A percentile compares a stretch with the other conserved stretches of the same genome.
phyloP scores from a whole-genome alignment of 2,113 vertebrate genomes.

The Pristiophorus japonicus region DNA sequence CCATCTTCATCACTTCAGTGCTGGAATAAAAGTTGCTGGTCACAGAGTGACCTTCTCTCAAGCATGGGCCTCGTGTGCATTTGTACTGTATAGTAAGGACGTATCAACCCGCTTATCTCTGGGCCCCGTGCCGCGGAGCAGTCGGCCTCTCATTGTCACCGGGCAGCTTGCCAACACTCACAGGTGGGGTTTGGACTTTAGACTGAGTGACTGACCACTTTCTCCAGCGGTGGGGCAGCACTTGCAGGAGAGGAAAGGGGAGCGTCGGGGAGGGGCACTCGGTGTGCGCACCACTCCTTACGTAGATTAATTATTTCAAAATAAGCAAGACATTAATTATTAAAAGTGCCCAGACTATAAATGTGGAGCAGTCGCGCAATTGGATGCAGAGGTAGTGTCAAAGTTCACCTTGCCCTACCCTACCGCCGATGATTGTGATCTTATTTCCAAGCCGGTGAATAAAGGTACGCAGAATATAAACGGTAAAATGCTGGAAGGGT shows the following conservation, averaged over 20 bases:
- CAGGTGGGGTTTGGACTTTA: background rate
- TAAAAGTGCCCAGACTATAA: background rate
- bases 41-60: too few species aligned
- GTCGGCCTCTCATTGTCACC: background rate
- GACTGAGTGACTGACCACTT: background rate
- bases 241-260: too few species aligned
- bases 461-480: background rate
- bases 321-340: too few species aligned
- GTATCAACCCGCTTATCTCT: too few species aligned
- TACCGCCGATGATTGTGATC: background rate
- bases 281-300: too few species aligned
- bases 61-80: too few species aligned
- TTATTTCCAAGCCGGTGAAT: background rate
- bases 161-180: background rate
- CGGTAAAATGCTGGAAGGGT: background rate
- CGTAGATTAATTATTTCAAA: too few species aligned
- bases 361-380: background rate
- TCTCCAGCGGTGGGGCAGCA: background rate
- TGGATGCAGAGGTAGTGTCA: background rate
- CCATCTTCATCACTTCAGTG: too few species aligned
- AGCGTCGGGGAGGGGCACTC: too few species aligned
- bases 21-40: too few species aligned
- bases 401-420: background rate
- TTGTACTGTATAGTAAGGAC: too few species aligned
- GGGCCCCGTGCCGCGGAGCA: background rate